phyloP scores from a whole-genome alignment of 2,797 vertebrate species.

The Nannoperca australis region DNA sequence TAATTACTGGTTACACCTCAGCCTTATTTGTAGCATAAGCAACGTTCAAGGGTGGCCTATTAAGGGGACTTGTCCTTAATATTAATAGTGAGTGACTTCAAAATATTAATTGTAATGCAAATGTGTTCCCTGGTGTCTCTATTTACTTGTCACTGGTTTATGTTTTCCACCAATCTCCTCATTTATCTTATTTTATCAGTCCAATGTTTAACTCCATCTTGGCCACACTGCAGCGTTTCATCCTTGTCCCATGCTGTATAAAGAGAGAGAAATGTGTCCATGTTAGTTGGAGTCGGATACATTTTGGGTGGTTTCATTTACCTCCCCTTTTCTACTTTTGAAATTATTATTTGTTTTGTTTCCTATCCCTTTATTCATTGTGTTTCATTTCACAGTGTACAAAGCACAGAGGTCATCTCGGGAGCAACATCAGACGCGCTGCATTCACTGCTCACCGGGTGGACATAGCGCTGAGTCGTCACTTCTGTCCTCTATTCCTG shows the following conservation, averaged over 20 bases:
- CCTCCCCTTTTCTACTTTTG: neutral
- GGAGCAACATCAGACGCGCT: conserved; percentile 10
- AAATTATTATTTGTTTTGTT: neutral
- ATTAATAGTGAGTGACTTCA: neutral
- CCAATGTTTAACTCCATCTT: conserved; percentile 7
- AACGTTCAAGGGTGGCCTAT: neutral
- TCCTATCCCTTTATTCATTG: neutral
- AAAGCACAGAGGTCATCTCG: conserved; percentile 2
- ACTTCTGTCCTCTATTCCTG: conserved; percentile 77
- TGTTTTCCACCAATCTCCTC: neutral
- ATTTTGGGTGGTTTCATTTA: neutral
- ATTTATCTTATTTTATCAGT: conserved; percentile 6
- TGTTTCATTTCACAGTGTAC: neutral
- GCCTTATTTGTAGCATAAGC: neutral
- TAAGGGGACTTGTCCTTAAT: neutral
- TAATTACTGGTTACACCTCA: neutral
- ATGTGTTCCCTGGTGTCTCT: conserved; percentile 3
- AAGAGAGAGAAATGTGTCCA: neutral
- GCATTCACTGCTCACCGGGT: conserved; percentile 30
- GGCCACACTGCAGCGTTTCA: neutral
- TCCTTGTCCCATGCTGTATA: neutral
- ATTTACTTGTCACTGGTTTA: conserved; percentile 2
- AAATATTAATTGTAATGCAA: neutral
- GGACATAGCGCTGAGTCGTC: conserved; percentile 70
- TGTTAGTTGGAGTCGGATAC: neutral